Conservation (phyloP, 2,797 vertebrate species). For the Ctenopoma kingsleyae region DNA sequence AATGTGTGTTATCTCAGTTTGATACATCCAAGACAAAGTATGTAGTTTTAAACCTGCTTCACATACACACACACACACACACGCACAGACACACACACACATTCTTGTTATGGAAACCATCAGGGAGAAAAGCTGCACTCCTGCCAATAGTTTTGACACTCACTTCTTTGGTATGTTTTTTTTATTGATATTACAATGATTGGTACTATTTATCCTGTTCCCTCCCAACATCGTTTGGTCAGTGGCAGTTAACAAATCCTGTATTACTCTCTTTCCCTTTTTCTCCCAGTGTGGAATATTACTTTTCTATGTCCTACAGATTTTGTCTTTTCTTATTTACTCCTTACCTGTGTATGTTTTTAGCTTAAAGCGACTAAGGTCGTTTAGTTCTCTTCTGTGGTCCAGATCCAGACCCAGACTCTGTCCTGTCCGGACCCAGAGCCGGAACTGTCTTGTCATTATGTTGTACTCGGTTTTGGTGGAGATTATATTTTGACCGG, state of each 20-base stretch:
- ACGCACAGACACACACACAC: background rate
- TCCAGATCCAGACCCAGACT: no score
- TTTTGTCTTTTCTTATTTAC: no score
- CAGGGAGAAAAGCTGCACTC: conserved; percentile 12
- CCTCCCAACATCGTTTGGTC: background rate
- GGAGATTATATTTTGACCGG: no score
- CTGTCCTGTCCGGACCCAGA: no score
- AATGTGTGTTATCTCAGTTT: background rate
- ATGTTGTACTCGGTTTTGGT: no score
- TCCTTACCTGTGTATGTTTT: no score
- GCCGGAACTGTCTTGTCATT: no score
- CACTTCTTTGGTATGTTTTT: background rate
- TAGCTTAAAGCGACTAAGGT: no score
- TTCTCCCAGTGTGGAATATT: background rate
- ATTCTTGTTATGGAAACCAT: conserved; percentile 42
- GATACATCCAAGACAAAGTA: conserved; percentile 2
- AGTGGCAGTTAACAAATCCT: background rate
- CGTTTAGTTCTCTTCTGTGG: no score
- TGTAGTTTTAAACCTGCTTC: background rate
- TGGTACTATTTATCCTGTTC: background rate
- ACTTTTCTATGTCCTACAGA: no score
- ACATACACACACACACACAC: background rate
- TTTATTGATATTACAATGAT: background rate
- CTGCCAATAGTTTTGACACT: background rate
- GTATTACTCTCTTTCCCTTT: background rate